Conservation (phyloP, 2,888 invertebrate species). For the Gortyna flavago region DNA sequence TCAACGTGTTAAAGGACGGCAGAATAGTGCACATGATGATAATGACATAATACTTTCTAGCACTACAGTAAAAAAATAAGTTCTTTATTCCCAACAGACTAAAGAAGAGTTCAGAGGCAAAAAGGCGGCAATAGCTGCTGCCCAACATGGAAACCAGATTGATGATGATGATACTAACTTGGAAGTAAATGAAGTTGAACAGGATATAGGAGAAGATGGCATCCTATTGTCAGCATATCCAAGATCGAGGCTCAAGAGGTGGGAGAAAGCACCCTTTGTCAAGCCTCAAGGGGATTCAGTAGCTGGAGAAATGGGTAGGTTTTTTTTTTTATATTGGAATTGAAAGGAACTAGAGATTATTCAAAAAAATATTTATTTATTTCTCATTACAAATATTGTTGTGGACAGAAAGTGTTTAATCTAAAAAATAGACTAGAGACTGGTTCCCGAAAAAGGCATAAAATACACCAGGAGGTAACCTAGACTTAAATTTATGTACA, state of each 20-base stretch:
- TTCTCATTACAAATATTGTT: background rate
- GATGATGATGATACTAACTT: constrained; percentile 82
- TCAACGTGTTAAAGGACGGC: too few species aligned
- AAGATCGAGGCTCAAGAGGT: constrained; percentile 90
- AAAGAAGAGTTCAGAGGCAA: constrained; percentile 82
- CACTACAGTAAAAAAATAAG: background rate
- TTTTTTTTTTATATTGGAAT: background rate
- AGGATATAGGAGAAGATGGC: constrained; percentile 81
- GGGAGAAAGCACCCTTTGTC: constrained; percentile 93
- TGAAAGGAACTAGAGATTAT: background rate
- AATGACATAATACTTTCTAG: too few species aligned
- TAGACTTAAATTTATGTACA: too few species aligned
- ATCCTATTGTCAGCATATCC: constrained; percentile 80
- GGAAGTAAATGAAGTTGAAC: constrained; percentile 81
- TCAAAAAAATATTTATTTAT: too few species aligned
- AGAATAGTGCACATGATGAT: background rate
- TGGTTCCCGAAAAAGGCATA: background rate
- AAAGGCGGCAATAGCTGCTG: constrained; percentile 87
- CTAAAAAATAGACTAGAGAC: background rate
- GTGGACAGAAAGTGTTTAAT: background rate
- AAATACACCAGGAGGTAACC: background rate
- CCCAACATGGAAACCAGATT: constrained; percentile 75
- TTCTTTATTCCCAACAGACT: constrained; percentile 37
- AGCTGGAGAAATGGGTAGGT: constrained; percentile 97
- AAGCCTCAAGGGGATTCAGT: constrained; percentile 90